phyloP scores from a whole-genome alignment of 1,140 invertebrate genomes.

The Tetraneura akinire region DNA sequence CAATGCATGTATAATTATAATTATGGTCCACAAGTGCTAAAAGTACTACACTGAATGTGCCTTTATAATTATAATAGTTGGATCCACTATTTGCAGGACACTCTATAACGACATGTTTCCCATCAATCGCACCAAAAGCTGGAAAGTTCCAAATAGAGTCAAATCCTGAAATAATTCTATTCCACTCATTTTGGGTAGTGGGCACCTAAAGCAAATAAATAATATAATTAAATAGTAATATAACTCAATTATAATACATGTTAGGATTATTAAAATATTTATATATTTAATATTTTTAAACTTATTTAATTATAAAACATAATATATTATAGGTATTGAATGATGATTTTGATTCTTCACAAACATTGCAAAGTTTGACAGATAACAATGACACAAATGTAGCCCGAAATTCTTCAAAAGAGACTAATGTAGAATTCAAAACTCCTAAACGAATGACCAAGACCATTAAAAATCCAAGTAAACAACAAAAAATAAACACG shows the following conservation, averaged over 20 bases:
- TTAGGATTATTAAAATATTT: too few relatives aligned
- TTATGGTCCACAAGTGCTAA: conserved; percentile 28
- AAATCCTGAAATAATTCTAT: conserved; percentile 55
- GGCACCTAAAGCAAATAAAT: too few relatives aligned
- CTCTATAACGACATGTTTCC: conserved; percentile 59
- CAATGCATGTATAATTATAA: too few relatives aligned
- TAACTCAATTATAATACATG: too few relatives aligned
- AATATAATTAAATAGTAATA: too few relatives aligned
- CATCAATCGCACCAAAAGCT: conserved; percentile 60
- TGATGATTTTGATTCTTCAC: too few relatives aligned
- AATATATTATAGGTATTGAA: neutral
- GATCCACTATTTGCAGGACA: conserved; percentile 57
- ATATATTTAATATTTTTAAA: too few relatives aligned
- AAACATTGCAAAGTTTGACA: too few relatives aligned
- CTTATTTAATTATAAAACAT: too few relatives aligned
- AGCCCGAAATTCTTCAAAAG: too few relatives aligned
- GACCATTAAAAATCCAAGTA: neutral
- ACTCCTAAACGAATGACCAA: neutral
- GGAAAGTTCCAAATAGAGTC: conserved; percentile 59
- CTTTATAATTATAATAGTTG: conserved; percentile 60
- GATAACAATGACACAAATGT: too few relatives aligned
- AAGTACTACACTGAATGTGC: conserved; percentile 60
- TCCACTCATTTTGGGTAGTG: conserved; percentile 52
- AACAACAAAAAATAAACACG: neutral
- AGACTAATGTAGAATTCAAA: neutral